Evolutionary conservation across 2,888 invertebrate genomes (phyloP).

Genomic region (Automeris io): DNA sequence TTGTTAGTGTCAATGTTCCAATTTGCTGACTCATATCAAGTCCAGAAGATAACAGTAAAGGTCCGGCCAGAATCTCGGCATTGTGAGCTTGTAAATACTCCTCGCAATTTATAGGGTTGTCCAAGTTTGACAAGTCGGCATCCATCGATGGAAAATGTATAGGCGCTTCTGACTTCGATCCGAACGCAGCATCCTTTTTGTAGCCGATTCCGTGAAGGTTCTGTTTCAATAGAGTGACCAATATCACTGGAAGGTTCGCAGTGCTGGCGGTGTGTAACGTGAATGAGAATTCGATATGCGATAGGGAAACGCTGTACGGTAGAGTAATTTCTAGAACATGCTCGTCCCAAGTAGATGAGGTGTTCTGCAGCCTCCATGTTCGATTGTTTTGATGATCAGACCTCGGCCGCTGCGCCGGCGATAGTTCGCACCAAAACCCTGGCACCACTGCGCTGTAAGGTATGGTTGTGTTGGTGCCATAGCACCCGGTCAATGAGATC

Average conservation of each 20-base stretch:
- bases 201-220: slow-evolving; percentile 77
- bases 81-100: slow-evolving; percentile 92
- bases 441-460: slow-evolving; percentile 92
- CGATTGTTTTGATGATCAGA: slow-evolving; percentile 92
- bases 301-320: slow-evolving; percentile 85
- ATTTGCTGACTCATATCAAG: slow-evolving; percentile 91
- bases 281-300: slow-evolving; percentile 94
- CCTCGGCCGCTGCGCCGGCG: slow-evolving; percentile 92
- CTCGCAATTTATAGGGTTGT: slow-evolving; percentile 86
- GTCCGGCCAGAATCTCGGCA: slow-evolving; percentile 93
- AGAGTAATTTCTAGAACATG: slow-evolving; percentile 93
- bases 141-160: slow-evolving; percentile 54
- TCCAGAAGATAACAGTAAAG: slow-evolving; percentile 87
- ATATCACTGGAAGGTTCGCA: slow-evolving; percentile 86
- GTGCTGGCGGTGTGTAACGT: slow-evolving; percentile 86
- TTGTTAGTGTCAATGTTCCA: slow-evolving; percentile 90
- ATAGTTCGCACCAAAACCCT: slow-evolving; percentile 95
- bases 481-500: slow-evolving; percentile 86
- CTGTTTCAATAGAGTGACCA: slow-evolving; percentile 80
- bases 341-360: slow-evolving; percentile 94
- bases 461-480: slow-evolving; percentile 73
- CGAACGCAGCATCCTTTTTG: slow-evolving; percentile 67
- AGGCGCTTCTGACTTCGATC: slow-evolving; percentile 56
- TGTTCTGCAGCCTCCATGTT: slow-evolving; percentile 92
- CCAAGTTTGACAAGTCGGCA: slow-evolving; percentile 57